Evolutionary conservation across 2,888 invertebrate genomes (phyloP), one percentile per base, ranked within the genome.

Genomic region (Allacma fusca): DNA sequence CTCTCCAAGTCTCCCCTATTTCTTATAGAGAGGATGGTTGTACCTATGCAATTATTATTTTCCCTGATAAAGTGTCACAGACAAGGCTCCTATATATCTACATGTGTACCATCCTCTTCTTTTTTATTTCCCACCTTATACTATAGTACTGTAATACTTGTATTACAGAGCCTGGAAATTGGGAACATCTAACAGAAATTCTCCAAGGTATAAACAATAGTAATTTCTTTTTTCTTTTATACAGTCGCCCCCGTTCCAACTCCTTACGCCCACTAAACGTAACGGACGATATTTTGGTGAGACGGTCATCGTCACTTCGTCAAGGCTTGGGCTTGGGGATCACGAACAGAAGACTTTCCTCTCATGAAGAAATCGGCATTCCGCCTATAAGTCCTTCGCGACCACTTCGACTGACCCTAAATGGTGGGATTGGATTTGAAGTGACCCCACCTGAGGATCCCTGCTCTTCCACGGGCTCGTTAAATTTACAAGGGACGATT

Each of bases 401-500:
- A 74, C 85, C 83, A 23, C 83, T 83, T 78, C 80, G 85, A 65
- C 78, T 95, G 67, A 93, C 94, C 16, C 88, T 95, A 75, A 95
- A 95, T 85, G 93, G 93, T 77, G 94, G 93, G 85, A 94, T 95
- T 83, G 95, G 94, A 26, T 88, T 95, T 83, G 94, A 95, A 88
- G 91, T 92, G 72, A 92, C 92, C 13, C 92, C 92, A 0, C 92
- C 92, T 0, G 91, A 92, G 84, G 91, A 91, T 71, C 16, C 40
- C 7, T 69, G 68, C 40, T 69, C 81, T 76, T 74, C 84, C 80
- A 71, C 80, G 76, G 64, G 78, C 79, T 79, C 82, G 71, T 76
- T 80, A 21, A 71, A 93, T 86, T 88, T 94, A 80, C 94, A 94
- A 88, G 95, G 95, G 84, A 95, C 95, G 86, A 94, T 95, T 88